Conservation (phyloP, 2,797 vertebrate genomes). For the Tolypeutes matacus region DNA sequence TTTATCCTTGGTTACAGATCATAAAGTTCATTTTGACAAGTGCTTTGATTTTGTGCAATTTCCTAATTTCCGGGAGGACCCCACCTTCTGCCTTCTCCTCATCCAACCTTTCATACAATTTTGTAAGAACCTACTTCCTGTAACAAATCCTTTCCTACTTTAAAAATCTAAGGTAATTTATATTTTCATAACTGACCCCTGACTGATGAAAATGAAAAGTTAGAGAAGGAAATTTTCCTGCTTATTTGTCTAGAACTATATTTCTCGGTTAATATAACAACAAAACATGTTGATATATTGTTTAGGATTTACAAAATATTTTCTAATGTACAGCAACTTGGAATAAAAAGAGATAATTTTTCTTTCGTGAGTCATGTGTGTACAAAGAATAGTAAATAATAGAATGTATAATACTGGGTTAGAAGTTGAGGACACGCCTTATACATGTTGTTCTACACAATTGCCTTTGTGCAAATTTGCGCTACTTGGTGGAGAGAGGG, state of each 20-base stretch:
- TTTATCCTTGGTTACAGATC: background rate
- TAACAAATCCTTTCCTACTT: background rate
- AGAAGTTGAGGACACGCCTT: background rate
- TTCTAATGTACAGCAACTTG: background rate
- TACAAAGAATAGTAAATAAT: background rate
- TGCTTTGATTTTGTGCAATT: background rate
- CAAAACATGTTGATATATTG: background rate
- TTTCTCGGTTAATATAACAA: background rate
- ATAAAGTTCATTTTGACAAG: background rate
- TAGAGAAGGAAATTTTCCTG: background rate
- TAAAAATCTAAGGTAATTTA: background rate
- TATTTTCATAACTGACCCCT: background rate
- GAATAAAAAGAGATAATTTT: background rate
- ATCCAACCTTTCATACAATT: background rate
- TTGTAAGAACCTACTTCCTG: background rate
- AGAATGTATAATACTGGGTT: background rate
- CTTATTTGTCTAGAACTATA: background rate
- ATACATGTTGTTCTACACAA: background rate
- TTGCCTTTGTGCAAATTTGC: background rate
- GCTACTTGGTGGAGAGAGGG: background rate
- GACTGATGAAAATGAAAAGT: background rate
- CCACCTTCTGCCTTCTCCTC: background rate
- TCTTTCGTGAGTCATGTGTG: background rate
- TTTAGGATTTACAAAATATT: constrained; percentile 15
- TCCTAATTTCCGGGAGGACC: background rate